Base-by-base conservation (phyloP, 1,140 invertebrate genomes). In the Hycleus cichorii region DNA sequence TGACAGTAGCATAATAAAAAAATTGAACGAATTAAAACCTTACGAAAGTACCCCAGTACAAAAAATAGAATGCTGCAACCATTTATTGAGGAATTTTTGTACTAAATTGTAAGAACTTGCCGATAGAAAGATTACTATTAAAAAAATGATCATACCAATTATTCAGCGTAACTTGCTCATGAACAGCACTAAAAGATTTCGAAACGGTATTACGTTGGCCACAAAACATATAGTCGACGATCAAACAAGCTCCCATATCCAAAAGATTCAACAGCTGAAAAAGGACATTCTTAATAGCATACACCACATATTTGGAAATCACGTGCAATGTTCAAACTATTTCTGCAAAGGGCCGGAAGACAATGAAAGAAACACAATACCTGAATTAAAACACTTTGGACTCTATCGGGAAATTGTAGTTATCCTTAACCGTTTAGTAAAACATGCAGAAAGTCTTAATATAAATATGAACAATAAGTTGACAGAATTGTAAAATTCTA, bases 251-350 rank as follows among this genome's bases (percentile, higher is more conserved):
- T 8, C 39, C 7, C 12, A 47, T 38, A 4, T 7, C 26, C 25
- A 4, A 57, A 62, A 61, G 47, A 54, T 48, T 39, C 54, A 57
- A 49, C 44, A 42, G 11, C 55, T 72, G 12, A 51, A 65, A 42
- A 49, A 46, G 43, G 70, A 68, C 32, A 66, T 73, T 2, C 5
- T 65, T 27, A 72, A 74, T 59, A 52, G 67, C 25, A 58, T 65
- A 3, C 59, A 26, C 27, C 72, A 75, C 48, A 63, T 72, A n/a
- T 75, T 75, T 66, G 74, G 71, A 10, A 65, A 75, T 10, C 69
- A 76, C 45, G 63, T 39, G 44, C 57, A 53, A 25, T 73, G 69
- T 48, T 39, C 56, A 49, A 49, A 52, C 12, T 67, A 67, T 42
- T 67, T 63, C 52, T 72, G 67, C 55, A 53, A 49, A 44, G 54